Evolutionary conservation across 1,140 invertebrate species (phyloP), one percentile per base, ranked within the genome.

Genomic region (Drosophila repleta): DNA sequence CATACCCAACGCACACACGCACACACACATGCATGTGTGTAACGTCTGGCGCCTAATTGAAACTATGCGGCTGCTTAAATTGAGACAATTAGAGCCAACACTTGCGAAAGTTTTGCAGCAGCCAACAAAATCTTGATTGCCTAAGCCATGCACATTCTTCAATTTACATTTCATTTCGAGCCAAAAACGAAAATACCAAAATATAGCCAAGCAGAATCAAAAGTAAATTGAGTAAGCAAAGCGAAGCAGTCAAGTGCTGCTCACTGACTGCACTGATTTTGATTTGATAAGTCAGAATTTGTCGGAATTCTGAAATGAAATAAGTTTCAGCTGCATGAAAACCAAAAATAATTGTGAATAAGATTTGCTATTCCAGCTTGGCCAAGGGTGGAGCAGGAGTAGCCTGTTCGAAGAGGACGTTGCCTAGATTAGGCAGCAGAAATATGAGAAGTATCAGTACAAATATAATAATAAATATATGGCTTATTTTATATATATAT

Each of bases 41-140:
- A 2, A 69, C 51, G 70, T 63, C 65, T 64, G 79, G 24, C 63
- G 81, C 49, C 81, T 85, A 85, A 85, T 85, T 85, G 81, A 87
- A 85, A 85, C 78, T 87, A 65, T 87, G 78, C 65, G 83, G 82
- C 71, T 76, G 82, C 82, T 71, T 56, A 76, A 87, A 87, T 72
- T 75, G 71, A 76, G 78, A 85, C 83, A 88, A 79, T 87, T 87
- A 79, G 67, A 73, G 63, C 21, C 55, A 63, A 37, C 13, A 24
- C 11, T 20, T 45, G 15, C 58, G 6, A n/a, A 58, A 45, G 39
- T 63, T 52, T 32, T 11, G 43, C 32, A 35, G 26, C 35, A 41
- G 55, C 46, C 29, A 39, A 51, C 2, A 43, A 32, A 32, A 74
- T 76, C 64, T 68, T 85, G 80, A 84, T 84, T 84, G 68, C 73